phyloP scores from a whole-genome alignment of 2,113 vertebrate species.

The Paraplagusia blochii region DNA sequence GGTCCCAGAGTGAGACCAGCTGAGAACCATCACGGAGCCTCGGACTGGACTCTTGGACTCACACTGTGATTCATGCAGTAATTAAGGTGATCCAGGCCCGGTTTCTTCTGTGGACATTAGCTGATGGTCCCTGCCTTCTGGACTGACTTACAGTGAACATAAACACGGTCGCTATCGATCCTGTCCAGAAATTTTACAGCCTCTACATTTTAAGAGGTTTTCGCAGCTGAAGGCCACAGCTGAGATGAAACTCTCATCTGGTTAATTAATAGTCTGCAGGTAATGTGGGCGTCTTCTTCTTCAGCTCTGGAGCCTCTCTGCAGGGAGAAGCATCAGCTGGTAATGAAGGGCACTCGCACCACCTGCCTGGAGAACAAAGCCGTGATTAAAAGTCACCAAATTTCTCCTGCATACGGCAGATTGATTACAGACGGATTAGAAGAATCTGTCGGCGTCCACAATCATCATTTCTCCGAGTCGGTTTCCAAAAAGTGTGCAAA shows the following conservation, averaged over 20 bases:
- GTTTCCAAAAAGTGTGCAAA: conserved; percentile 7
- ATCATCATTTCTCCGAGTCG: background rate
- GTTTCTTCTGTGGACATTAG: conserved; percentile 54
- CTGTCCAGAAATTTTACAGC: conserved; percentile 37
- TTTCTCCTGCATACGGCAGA: conserved; percentile 32
- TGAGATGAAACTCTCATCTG: conserved; percentile 41
- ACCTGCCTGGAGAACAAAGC: conserved; percentile 48
- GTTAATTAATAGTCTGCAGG: conserved; percentile 66
- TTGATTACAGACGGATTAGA: conserved; percentile 27
- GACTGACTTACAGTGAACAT: conserved; percentile 26
- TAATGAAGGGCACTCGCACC: conserved; percentile 65
- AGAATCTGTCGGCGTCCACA: background rate
- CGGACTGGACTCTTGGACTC: no score
- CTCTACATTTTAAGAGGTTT: conserved; percentile 46
- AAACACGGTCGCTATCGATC: conserved; percentile 53
- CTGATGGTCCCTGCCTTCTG: conserved; percentile 29
- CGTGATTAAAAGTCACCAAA: conserved; percentile 57
- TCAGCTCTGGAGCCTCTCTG: conserved; percentile 47
- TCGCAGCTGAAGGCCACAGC: conserved; percentile 41
- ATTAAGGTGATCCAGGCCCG: conserved; percentile 14
- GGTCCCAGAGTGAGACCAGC: no score
- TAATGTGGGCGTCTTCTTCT: conserved; percentile 46
- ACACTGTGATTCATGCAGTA: conserved; percentile 3
- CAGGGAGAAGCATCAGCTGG: conserved; percentile 44
- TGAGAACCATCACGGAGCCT: no score